These are phyloP conservation scores for Asobara japonica DNA, from an alignment of 1,140 invertebrate genomes.

Conservation along the genomic window DNA sequence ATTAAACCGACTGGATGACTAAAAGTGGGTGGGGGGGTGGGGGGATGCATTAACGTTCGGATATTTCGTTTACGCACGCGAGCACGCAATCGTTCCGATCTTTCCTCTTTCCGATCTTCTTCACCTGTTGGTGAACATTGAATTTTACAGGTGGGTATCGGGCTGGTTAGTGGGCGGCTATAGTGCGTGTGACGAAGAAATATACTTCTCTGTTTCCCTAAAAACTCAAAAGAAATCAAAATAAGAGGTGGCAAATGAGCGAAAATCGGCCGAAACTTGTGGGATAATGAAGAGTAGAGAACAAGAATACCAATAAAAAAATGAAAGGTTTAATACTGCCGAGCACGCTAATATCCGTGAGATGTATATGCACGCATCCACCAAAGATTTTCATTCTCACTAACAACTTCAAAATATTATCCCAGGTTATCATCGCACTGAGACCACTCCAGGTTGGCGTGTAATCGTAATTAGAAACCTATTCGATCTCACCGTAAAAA, in stretches of 20 bases:
- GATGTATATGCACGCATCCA: neutral
- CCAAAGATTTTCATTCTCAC: neutral
- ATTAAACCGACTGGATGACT: neutral
- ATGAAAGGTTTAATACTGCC: neutral
- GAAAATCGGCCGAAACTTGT: neutral
- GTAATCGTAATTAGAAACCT: no score
- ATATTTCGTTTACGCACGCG: conserved; percentile 1
- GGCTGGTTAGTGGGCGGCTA: neutral
- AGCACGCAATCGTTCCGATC: neutral
- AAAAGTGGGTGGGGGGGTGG: neutral
- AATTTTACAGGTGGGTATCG: conserved; percentile 1
- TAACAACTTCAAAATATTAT: neutral
- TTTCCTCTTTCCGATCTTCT: neutral
- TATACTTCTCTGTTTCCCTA: neutral
- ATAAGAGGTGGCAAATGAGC: neutral
- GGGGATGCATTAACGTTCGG: neutral
- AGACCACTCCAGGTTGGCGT: no score
- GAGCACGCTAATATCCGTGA: neutral
- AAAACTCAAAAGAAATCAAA: neutral
- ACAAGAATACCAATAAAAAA: neutral
- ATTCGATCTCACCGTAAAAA: no score
- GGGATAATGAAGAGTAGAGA: neutral
- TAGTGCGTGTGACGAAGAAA: neutral
- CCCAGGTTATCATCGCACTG: no score
- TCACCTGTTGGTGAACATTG: neutral